Conservation (phyloP, 2,113 vertebrate species). For the Notarius lentiginosus region DNA sequence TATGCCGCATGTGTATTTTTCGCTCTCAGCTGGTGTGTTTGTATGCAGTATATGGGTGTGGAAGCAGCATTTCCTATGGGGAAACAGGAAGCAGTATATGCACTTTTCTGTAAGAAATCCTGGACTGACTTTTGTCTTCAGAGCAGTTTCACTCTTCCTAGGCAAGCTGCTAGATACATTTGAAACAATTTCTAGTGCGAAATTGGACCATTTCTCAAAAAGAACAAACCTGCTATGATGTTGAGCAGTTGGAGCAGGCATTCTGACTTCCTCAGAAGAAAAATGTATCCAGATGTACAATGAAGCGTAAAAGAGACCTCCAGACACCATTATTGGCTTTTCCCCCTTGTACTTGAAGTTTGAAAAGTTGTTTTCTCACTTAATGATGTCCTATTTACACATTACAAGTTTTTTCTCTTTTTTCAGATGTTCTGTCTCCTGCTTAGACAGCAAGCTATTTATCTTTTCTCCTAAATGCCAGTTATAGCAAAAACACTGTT, state of each 20-base stretch:
- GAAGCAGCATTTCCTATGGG: background rate
- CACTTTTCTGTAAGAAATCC: conserved; percentile 30
- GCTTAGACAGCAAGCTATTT: background rate
- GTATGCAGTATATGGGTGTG: background rate
- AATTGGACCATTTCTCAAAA: conserved; percentile 37
- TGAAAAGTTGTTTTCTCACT: conserved; percentile 18
- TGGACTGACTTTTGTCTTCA: conserved; percentile 23
- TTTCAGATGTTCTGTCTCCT: background rate
- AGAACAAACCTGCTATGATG: conserved; percentile 32
- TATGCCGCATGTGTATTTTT: background rate
- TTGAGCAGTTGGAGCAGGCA: conserved; percentile 23
- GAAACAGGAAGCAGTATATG: conserved; percentile 23
- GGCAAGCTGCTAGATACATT: conserved; percentile 35
- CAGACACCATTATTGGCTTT: conserved; percentile 11
- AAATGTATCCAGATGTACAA: conserved; percentile 38
- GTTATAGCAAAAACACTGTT: background rate
- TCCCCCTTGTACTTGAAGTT: background rate
- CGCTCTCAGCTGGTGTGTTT: background rate
- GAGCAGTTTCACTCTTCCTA: conserved; percentile 12
- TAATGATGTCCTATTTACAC: background rate
- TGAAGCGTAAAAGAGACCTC: conserved; percentile 2
- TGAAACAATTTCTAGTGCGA: conserved; percentile 34
- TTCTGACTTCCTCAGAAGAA: conserved; percentile 24
- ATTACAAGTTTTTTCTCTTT: background rate
- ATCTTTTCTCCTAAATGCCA: background rate